Conservation (phyloP, 2,113 vertebrate genomes). For the Syngnathus floridae region DNA sequence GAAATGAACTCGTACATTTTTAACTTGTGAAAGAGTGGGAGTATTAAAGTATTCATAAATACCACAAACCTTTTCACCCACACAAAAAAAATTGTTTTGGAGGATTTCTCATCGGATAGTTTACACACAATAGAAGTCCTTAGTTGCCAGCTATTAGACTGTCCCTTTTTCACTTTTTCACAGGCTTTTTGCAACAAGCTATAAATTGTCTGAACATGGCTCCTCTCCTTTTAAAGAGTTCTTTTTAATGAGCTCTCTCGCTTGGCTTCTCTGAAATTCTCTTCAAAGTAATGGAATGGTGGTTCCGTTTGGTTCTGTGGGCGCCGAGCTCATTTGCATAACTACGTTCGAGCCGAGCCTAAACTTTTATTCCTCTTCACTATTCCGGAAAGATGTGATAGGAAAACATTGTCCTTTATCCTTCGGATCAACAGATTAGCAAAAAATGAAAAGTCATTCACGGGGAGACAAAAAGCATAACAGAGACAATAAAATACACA, state of each 20-base stretch:
- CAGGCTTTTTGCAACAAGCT: not conserved
- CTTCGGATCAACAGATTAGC: constrained; percentile 23
- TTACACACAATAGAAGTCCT: not conserved
- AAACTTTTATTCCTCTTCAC: constrained; percentile 17
- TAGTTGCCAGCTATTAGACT: not conserved
- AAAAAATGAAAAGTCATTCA: constrained; percentile 34
- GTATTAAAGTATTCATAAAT: not conserved
- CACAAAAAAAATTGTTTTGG: not conserved
- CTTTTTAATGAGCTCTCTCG: constrained; percentile 33
- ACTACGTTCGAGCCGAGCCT: constrained; percentile 27
- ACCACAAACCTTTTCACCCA: not conserved
- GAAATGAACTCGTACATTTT: not conserved
- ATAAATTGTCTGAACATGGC: not conserved
- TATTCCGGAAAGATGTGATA: constrained; percentile 1
- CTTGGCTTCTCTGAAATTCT: constrained; percentile 1
- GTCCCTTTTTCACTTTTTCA: not conserved
- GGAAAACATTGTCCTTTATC: constrained; percentile 16
- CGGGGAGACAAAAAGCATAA: not conserved
- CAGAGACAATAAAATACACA: not conserved
- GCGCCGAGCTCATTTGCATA: constrained; percentile 23
- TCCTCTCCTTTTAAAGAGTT: constrained; percentile 20
- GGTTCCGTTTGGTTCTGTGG: constrained; percentile 12
- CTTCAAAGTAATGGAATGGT: constrained; percentile 15
- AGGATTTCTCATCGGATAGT: not conserved
- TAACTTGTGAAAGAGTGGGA: not conserved